Base-by-base conservation (phyloP, 2,888 invertebrate genomes). In the Ditula angustiorana region DNA sequence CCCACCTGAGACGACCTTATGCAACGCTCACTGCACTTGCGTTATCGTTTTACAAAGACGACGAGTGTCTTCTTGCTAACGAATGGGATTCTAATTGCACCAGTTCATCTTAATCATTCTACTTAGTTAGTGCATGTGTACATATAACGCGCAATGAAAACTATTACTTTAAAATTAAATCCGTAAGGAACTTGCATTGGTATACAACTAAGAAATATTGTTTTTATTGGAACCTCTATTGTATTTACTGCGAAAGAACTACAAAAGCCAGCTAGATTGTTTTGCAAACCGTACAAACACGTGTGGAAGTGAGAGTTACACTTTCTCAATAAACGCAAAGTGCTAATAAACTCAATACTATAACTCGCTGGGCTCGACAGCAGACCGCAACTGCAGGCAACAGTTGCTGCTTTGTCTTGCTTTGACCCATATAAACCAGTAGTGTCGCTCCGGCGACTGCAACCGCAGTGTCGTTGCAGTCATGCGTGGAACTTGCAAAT, bases 1-100 rank as follows among this genome's bases (percentile, higher is more conserved):
- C 78, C 78, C 77, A 79, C 79, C 78, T 80, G 76, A 71, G 69
- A 74, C 75, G 77, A 68, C 77, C 78, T 77, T 80, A 77, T 75
- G 77, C 75, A 81, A 82, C 77, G 78, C 78, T 79, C 68, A 65
- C 52, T 81, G 79, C 80, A 79, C 75, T 79, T 74, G 69, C 70
- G 65, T 78, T 82, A 80, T 80, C 71, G 77, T 74, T 80, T 80
- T 81, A 80, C 77, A 74, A 72, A 73, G 69, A 70, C 64, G 60
- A 69, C 70, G 70, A 67, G 65, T 69, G 70, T 70, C 68, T 59
- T 72, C 71, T 71, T 73, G 70, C 72, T 74, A 70, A 61, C 55
- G 61, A 65, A 63, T 50, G 64, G 55, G 67, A 63, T 64, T 66
- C 47, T 58, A 64, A 61, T 64, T 37, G 52, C 35, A 50, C 52